Evolutionary conservation across 2,888 invertebrate species (phyloP).

Genomic region (Maniola hyperantus): DNA sequence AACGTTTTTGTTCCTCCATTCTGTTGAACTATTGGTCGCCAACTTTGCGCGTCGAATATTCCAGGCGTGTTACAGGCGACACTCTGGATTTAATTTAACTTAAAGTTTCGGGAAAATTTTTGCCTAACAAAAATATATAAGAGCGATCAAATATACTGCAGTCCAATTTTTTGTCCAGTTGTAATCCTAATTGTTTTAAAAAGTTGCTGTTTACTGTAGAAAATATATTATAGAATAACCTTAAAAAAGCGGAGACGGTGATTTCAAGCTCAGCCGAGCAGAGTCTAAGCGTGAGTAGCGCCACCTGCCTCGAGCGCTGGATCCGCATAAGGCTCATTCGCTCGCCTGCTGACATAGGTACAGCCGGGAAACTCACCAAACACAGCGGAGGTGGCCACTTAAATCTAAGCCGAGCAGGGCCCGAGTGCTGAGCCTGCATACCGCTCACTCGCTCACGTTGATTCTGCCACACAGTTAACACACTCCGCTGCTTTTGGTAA

Average conservation of each 20-base stretch:
- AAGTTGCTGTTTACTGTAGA: no score
- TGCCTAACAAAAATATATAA: no score
- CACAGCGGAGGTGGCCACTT: conserved; percentile 44
- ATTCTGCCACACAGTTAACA: conserved; percentile 45
- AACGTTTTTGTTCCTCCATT: conserved; percentile 1
- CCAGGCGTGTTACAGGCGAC: background rate
- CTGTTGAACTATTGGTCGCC: background rate
- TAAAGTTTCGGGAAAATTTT: background rate
- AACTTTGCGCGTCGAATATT: background rate
- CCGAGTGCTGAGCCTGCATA: conserved; percentile 42
- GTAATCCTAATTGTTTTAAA: no score
- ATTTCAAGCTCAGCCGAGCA: conserved; percentile 51
- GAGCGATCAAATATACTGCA: no score
- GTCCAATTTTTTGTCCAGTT: no score
- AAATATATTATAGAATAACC: no score
- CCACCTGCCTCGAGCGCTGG: conserved; percentile 65
- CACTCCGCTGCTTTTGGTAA: no score
- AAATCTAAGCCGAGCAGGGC: conserved; percentile 66
- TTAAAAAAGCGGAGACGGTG: conserved; percentile 42
- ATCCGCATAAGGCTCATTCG: conserved; percentile 70
- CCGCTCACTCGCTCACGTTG: background rate
- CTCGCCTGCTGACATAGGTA: conserved; percentile 45
- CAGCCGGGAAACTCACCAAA: conserved; percentile 48
- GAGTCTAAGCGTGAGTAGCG: conserved; percentile 62
- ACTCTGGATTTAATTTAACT: background rate